phyloP scores from a whole-genome alignment of 2,113 vertebrate genomes.

The Oryzias javanicus region DNA sequence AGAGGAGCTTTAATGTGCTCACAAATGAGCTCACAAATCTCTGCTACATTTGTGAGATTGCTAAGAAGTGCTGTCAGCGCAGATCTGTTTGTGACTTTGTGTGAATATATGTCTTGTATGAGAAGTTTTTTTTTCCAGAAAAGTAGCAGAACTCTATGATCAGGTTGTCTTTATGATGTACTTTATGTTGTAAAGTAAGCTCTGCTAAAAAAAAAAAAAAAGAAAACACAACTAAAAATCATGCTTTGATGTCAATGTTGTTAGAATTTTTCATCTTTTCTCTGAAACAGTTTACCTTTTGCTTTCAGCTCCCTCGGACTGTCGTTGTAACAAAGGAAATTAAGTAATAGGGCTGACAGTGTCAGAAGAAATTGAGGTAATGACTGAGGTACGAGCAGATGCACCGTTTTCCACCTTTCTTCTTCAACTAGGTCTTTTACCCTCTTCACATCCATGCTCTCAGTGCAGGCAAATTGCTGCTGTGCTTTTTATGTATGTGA shows the following conservation, averaged over 20 bases:
- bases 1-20: constrained; percentile 66
- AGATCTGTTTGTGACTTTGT: constrained; percentile 11
- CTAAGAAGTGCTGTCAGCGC: constrained; percentile 33
- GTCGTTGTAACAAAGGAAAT: constrained; percentile 52
- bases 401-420: constrained; percentile 42
- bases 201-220: no score
- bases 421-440: constrained; percentile 54
- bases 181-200: constrained; percentile 11
- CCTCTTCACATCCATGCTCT: constrained; percentile 49
- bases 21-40: constrained; percentile 76
- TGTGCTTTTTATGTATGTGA: constrained; percentile 26
- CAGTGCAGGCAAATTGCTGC: constrained; percentile 30
- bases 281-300: constrained; percentile 31
- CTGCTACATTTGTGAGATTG: constrained; percentile 47
- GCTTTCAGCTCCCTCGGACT: constrained; percentile 60
- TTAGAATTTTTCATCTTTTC: constrained; percentile 42
- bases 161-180: constrained; percentile 36
- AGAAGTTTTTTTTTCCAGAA: not conserved
- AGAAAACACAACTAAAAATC: constrained; percentile 6
- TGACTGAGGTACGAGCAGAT: constrained; percentile 37
- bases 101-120: constrained; percentile 7
- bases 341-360: constrained; percentile 50
- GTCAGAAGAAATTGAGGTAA: constrained; percentile 51
- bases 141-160: constrained; percentile 13
- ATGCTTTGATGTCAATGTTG: constrained; percentile 44